phyloP scores from a whole-genome alignment of 1,140 invertebrate species.

The Drosophila ironensis region DNA sequence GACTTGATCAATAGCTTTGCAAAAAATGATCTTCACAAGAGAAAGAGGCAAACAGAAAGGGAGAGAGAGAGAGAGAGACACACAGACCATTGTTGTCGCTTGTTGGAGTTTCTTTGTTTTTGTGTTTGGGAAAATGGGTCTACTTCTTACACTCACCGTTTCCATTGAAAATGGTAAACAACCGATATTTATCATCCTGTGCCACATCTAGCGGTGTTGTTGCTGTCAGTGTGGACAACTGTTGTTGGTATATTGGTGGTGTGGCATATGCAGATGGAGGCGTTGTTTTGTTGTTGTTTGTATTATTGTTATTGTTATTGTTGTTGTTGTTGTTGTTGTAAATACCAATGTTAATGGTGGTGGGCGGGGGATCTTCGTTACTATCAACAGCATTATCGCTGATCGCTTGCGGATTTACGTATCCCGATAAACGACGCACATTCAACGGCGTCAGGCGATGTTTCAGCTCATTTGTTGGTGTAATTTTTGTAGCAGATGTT shows the following conservation, averaged over 20 bases:
- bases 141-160: conserved; percentile 76
- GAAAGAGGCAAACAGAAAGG: background rate
- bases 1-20: background rate
- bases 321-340: conserved; percentile 51
- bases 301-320: conserved; percentile 34
- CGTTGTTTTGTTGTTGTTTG: conserved; percentile 65
- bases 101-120: background rate
- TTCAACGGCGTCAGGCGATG: conserved; percentile 60
- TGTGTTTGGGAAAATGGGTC: background rate
- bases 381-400: conserved; percentile 27
- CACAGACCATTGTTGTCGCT: background rate
- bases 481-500: conserved; percentile 22
- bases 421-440: conserved; percentile 58
- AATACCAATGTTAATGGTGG: conserved; percentile 40
- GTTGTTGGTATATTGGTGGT: conserved; percentile 70
- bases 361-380: conserved; percentile 51
- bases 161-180: conserved; percentile 81
- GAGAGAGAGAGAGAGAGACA: background rate
- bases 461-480: conserved; percentile 59
- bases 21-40: conserved; percentile 13
- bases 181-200: conserved; percentile 80
- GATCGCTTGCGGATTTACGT: conserved; percentile 50
- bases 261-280: conserved; percentile 62
- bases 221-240: conserved; percentile 71
- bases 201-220: conserved; percentile 68